Base-by-base conservation (phyloP, 2,888 invertebrate species). In the Xestia sexstrigata region DNA sequence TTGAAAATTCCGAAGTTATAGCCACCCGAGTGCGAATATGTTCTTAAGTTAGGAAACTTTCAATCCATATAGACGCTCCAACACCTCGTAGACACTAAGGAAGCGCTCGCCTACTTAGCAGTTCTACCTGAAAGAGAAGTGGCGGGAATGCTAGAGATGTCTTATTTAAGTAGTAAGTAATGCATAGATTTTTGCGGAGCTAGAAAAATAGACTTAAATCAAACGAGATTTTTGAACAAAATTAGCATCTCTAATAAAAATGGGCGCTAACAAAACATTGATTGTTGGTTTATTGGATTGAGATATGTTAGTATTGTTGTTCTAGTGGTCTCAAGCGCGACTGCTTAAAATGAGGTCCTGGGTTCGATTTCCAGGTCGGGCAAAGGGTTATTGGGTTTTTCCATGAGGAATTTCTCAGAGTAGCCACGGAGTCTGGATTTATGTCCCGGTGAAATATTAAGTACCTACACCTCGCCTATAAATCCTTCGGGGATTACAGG, bases 1-100 rank as follows among this genome's bases (percentile, higher is more conserved):
- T 85, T 58, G 78, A 69, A 82, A 87, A 76, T 78, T 80, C 49
- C 74, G 20, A 80, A 87, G 69, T 79, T 67, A 66, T 65, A 70
- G 69, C 65, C 63, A 62, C 35, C 45, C 15, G 35, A 39, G 65
- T 49, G 75, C 58, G 60, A 81, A 78, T 79, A 81, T 79, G 89
- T 79, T 74, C 74, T 71, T 30, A 77, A 84, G 89, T 89, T 81
- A 67, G 72, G 23, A 80, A 87, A 89, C 86, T 87, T 89, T 83
- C 75, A 74, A 82, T 85, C 78, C 76, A 73, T 70, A 72, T 66
- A 76, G 75, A 76, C 67, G 49, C 63, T 55, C 55, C 60, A 66
- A 68, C 88, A 87, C 86, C 79, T 89, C 75, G 69, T 76, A 73
- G 70, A 75, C 86, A 80, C 76, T 87, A 85, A 67, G 66, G 47